Base-by-base conservation (phyloP, 1,140 invertebrate species). In the Planococcus citri region DNA sequence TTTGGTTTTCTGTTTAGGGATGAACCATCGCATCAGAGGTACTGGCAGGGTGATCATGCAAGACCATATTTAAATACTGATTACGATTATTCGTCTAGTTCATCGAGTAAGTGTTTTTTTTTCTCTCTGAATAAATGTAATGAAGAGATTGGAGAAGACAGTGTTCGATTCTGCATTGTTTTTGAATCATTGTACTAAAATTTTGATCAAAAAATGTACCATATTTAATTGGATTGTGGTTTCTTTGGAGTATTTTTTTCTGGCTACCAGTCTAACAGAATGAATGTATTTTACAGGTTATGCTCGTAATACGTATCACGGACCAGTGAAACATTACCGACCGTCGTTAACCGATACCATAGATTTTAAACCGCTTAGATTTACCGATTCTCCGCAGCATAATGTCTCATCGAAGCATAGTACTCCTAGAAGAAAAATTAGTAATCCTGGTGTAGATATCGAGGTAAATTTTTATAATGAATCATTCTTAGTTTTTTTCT, bases 251-350 rank as follows among this genome's bases (percentile, higher is more conserved):
- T n/a, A n/a, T n/a, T n/a, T n/a, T n/a, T n/a, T n/a, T n/a, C n/a
- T n/a, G n/a, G n/a, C n/a, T n/a, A n/a, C n/a, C n/a, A n/a, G n/a
- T n/a, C n/a, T n/a, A n/a, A n/a, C n/a, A n/a, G n/a, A 33, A 33
- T 33, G 4, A 12, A 33, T 33, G 29, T 33, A 33, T 33, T 33
- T 33, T 33, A 6, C 29, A 72, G 83, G 84, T 51, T 91, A 88
- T 79, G 85, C 84, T 68, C 91, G 93, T 77, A 91, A 94, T 78
- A 95, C 93, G 1, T 95, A 95, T 79, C 92, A 95, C 79, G 92
- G 92, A 8, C 89, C 89, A 17, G 60, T 72, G 1, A 73, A 71
- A 72, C 90, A 92, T 76, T 84, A 88, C 71, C 83, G 92, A 72
- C 87, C 87, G 14, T 79, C 83, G n/a, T 78, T 87, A 83, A 17